phyloP scores from a whole-genome alignment of 2,797 vertebrate species.

The Xenentodon cancila region DNA sequence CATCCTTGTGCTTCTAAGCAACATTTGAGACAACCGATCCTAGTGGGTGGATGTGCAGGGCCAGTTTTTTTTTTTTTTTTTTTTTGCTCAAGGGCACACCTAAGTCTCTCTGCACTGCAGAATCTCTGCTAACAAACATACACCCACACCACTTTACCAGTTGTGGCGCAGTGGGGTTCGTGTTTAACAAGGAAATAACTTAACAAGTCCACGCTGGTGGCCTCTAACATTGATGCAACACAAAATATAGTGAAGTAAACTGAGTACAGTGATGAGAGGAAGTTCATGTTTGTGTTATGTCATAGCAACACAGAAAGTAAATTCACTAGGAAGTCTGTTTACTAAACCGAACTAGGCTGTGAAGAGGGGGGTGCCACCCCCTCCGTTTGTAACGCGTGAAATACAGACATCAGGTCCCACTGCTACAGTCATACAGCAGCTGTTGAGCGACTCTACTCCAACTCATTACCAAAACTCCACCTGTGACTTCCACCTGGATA shows the following conservation, averaged over 20 bases:
- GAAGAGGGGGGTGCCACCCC: not conserved
- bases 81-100: not conserved
- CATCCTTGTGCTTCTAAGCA: not conserved
- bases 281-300: not conserved
- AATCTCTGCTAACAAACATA: conserved; percentile 8
- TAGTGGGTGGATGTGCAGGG: conserved; percentile 1
- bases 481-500: conserved; percentile 77
- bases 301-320: not conserved
- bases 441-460: conserved; percentile 65
- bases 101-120: conserved; percentile 1
- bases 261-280: not conserved
- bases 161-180: conserved; percentile 4
- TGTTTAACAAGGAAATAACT: conserved; percentile 10
- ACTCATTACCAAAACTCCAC: conserved; percentile 78
- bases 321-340: conserved; percentile 6
- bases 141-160: conserved; percentile 4
- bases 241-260: not conserved
- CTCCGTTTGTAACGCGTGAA: conserved; percentile 47
- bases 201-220: conserved; percentile 20
- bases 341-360: not conserved
- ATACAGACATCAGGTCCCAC: conserved; percentile 60
- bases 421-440: conserved; percentile 62
- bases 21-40: not conserved
- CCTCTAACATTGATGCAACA: not conserved
- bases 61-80: not conserved